Evolutionary conservation across 2,888 invertebrate genomes (phyloP).

Genomic region (Agonopterix alstromeriana): DNA sequence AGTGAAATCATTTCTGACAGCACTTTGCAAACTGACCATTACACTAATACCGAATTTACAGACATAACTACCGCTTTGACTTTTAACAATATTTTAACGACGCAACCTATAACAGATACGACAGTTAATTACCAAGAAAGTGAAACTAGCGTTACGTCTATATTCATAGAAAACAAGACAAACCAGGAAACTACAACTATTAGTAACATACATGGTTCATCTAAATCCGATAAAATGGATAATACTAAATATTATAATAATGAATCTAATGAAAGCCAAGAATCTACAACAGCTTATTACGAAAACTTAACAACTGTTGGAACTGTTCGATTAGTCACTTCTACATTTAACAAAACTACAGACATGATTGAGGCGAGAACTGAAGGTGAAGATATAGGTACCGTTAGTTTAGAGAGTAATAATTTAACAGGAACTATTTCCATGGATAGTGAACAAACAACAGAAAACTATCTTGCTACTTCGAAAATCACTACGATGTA

Average conservation of each 20-base stretch:
- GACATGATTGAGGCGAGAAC: background rate
- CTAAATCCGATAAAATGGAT: background rate
- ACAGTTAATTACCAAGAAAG: conserved; percentile 13
- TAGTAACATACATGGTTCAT: background rate
- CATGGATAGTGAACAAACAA: no score
- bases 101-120: conserved; percentile 1
- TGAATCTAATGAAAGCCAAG: background rate
- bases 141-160: conserved; percentile 11
- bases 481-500: background rate
- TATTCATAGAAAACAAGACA: conserved; percentile 11
- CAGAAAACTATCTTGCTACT: no score
- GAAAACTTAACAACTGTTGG: no score
- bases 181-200: background rate
- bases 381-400: background rate
- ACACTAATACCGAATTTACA: conserved; percentile 10
- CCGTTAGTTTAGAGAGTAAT: background rate
- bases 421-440: background rate
- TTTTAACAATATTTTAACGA: background rate
- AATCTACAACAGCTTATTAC: no score
- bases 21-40: conserved; percentile 22
- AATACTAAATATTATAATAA: background rate
- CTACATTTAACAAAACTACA: background rate
- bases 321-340: background rate
- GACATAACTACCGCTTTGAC: conserved; percentile 4
- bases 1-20: conserved; percentile 30